Evolutionary conservation across 2,888 invertebrate species (phyloP).

Genomic region (Anoncus sp.): DNA sequence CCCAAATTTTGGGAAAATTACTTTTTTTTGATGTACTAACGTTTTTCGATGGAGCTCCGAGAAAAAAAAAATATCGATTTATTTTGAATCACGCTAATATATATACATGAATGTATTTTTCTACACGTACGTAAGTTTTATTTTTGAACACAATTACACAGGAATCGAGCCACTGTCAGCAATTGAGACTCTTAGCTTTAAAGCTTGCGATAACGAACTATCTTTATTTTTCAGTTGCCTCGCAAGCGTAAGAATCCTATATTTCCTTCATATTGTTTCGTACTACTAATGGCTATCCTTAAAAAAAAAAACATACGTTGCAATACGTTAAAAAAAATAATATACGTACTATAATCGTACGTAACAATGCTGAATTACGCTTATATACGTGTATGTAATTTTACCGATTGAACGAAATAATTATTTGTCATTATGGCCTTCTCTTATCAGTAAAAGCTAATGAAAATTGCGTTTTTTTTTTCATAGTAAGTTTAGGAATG

Average conservation of each 20-base stretch:
- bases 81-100: too few relatives aligned
- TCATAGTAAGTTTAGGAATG: conserved; percentile 35
- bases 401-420: conserved; percentile 35
- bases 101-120: too few relatives aligned
- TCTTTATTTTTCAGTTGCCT: not conserved
- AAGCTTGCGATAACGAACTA: not conserved
- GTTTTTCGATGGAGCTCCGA: too few relatives aligned
- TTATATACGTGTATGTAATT: conserved; percentile 27
- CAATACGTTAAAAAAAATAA: not conserved
- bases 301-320: not conserved
- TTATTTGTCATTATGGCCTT: conserved; percentile 74
- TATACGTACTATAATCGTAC: too few relatives aligned
- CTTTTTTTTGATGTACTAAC: too few relatives aligned
- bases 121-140: too few relatives aligned
- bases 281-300: conserved; percentile 9
- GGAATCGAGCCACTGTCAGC: too few relatives aligned
- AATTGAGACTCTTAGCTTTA: not conserved
- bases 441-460: conserved; percentile 75
- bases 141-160: too few relatives aligned
- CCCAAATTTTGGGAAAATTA: too few relatives aligned
- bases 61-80: too few relatives aligned
- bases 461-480: conserved; percentile 33
- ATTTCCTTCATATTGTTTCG: conserved; percentile 16
- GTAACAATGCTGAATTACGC: conserved; percentile 18
- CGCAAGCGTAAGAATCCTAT: too few relatives aligned